phyloP scores from a whole-genome alignment of 2,888 invertebrate species.

The Serrognathus titanus region DNA sequence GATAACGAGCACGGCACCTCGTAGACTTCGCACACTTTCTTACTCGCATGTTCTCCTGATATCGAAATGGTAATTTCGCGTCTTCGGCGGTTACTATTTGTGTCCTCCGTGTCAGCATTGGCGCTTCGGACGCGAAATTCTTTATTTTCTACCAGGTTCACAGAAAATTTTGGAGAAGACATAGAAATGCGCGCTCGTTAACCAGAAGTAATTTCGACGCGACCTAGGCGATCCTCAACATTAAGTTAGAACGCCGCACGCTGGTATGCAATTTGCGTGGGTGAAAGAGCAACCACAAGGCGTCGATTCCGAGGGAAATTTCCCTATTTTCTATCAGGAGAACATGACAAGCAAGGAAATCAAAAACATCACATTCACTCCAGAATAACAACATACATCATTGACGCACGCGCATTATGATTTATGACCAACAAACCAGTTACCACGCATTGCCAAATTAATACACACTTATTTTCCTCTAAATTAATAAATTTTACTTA shows the following conservation, averaged over 20 bases:
- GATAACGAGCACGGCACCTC: neutral
- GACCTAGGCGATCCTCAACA: neutral
- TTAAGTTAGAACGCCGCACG: neutral
- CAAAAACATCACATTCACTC: neutral
- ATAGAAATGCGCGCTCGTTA: neutral
- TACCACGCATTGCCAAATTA: too few species aligned
- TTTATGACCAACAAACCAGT: too few species aligned
- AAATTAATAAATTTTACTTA: constrained; percentile 9
- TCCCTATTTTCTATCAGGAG: constrained; percentile 32
- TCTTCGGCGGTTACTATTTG: constrained; percentile 15
- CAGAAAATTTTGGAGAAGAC: constrained; percentile 7
- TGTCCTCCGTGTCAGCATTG: constrained; percentile 16
- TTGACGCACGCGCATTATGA: too few species aligned
- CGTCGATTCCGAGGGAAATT: constrained; percentile 36
- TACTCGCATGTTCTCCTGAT: constrained; percentile 16
- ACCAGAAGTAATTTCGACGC: neutral
- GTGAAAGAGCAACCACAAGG: constrained; percentile 18
- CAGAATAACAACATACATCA: too few species aligned
- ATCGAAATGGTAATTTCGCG: constrained; percentile 22
- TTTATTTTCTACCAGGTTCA: constrained; percentile 11
- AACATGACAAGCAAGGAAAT: constrained; percentile 17
- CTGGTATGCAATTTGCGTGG: constrained; percentile 4
- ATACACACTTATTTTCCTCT: too few species aligned
- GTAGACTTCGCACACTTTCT: neutral
- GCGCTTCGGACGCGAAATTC: constrained; percentile 34